These are phyloP conservation scores for Festucalex cinctus DNA, from an alignment of 2,113 vertebrate genomes.

Conservation along the genomic window DNA sequence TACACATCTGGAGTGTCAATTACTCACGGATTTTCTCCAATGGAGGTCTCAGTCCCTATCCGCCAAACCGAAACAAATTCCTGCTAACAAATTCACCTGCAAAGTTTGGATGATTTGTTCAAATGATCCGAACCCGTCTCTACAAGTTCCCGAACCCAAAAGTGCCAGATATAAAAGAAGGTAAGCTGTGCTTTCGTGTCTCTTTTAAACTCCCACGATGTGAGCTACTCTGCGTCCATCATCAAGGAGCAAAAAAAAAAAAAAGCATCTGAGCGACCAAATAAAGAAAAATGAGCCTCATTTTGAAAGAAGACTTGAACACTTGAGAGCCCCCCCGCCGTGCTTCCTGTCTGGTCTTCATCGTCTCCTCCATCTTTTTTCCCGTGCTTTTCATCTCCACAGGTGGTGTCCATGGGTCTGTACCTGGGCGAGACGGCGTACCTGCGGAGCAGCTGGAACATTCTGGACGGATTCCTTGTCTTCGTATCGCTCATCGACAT, in stretches of 20 bases:
- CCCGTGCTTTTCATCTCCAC: constrained; percentile 3
- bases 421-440: constrained; percentile 64
- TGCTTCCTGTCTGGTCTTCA: neutral
- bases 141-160: neutral
- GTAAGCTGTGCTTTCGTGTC: neutral
- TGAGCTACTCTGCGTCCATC: neutral
- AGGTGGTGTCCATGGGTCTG: constrained; percentile 67
- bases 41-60: no score
- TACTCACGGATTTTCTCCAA: no score
- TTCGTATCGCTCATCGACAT: constrained; percentile 67
- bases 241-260: neutral
- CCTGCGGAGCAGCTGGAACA: constrained; percentile 70
- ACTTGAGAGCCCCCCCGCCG: neutral
- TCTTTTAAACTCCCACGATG: neutral
- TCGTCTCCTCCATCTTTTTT: neutral
- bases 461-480: constrained; percentile 67
- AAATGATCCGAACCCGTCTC: neutral
- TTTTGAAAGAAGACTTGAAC: no score
- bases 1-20: no score
- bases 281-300: neutral
- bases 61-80: no score
- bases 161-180: neutral
- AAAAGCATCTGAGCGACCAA: neutral
- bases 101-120: no score
- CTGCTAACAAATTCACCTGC: no score